A percentile compares a stretch with the other conserved stretches of the same genome.
These are phyloP conservation scores for Eupithecia centaureata DNA, from an alignment of 2,888 invertebrate genomes.

Conservation along the genomic window DNA sequence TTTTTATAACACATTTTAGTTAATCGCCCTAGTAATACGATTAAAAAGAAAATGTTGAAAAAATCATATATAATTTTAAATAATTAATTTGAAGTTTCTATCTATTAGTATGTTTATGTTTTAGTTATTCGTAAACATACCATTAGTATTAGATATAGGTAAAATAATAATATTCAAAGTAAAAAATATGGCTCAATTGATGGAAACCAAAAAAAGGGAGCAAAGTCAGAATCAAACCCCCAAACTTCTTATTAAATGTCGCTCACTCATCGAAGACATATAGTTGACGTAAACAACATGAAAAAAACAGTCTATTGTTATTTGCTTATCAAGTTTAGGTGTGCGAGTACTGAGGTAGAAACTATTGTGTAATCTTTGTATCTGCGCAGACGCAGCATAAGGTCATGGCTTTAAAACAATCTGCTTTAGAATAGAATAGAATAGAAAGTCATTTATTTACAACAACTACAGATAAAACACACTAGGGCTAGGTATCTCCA, in stretches of 20 bases:
- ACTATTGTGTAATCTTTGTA: conserved; percentile 14
- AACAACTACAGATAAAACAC: too few relatives aligned
- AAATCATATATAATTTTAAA: too few relatives aligned
- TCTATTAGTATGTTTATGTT: too few relatives aligned
- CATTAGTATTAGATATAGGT: too few relatives aligned
- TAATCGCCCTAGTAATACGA: not conserved
- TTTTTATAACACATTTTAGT: not conserved
- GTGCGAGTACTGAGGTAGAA: conserved; percentile 4
- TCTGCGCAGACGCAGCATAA: conserved; percentile 45
- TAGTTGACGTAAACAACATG: not conserved
- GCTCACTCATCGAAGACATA: not conserved
- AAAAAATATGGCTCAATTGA: not conserved
- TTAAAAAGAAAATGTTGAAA: conserved; percentile 1
- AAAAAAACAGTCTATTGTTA: not conserved
- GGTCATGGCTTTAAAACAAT: conserved; percentile 50
- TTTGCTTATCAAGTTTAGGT: not conserved
- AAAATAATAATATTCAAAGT: too few relatives aligned
- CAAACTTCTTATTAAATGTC: not conserved
- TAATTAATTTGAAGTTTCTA: too few relatives aligned
- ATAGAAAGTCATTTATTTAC: too few relatives aligned
- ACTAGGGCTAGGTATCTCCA: too few relatives aligned
- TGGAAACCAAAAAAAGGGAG: not conserved
- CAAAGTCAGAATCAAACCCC: not conserved
- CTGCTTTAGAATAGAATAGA: conserved; percentile 33
- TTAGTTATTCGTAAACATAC: too few relatives aligned